Base-by-base conservation (phyloP, 1,140 invertebrate genomes). In the Hyposmocoma kahamanoa region DNA sequence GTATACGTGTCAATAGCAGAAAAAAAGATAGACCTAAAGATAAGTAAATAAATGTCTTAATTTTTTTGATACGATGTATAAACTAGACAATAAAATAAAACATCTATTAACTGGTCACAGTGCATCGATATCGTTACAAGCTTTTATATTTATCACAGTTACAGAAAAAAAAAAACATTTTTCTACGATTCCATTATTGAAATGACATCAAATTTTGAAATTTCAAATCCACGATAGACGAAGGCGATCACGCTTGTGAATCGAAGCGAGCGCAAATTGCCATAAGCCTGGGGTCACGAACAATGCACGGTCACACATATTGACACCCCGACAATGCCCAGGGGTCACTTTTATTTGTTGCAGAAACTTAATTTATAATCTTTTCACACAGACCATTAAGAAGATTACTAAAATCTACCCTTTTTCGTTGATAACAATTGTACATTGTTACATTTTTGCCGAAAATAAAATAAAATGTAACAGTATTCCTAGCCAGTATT, bases 351-450 rank as follows among this genome's bases (percentile, higher is more conserved):
- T 83, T 85, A 85, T 85, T 84, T 80, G 82, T 81, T 79, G 75
- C 82, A 75, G 70, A 79, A 84, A 85, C 82, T 85, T 85, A 85
- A 85, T 85, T 85, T 85, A 85, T 85, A 85, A 85, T 85, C 82
- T 85, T 83, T 85, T 83, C 79, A 82, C 76, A 80, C 72, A 77
- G 62, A 62, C 82, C 82, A 85, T 85, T 85, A 85, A 85, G 82
- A 70, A 85, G 82, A 85, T 85, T 85, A 85, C 76, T 56, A 70
- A 81, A 80, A 80, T 72, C 72, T 83, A 85, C 82, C 82, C 82
- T 83, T 85, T 84, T 80, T 67, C 67, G 61, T 57, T 71, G 64
- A 70, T 67, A 76, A 77, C 82, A 83, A 82, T 85, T 71, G 76
- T 62, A 76, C 63, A 80, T 84, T 84, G 81, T 84, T 73, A 71